Percentiles rank a stretch among this genome's conserved stretches.
Conservation (phyloP, 1,140 invertebrate genomes). For the Atta texana region DNA sequence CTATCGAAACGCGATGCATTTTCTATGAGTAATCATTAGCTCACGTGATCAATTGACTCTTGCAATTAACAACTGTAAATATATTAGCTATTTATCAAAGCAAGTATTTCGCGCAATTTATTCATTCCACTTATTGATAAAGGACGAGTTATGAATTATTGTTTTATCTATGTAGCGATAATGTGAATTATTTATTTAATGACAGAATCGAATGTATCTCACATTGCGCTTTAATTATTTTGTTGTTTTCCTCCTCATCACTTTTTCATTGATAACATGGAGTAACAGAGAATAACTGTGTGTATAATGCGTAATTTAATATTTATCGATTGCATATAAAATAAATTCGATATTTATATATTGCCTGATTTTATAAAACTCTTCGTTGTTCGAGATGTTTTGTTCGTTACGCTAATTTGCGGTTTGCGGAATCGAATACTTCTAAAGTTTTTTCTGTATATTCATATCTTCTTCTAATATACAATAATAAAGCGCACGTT, state of each 20-base stretch:
- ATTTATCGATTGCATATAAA: not conserved
- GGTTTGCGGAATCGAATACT: not conserved
- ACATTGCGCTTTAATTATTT: not conserved
- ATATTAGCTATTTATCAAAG: slow-evolving; percentile 6
- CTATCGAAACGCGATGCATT: not conserved
- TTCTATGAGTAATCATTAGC: slow-evolving; percentile 16
- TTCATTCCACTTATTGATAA: not conserved
- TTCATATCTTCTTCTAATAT: not conserved
- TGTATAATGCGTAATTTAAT: not conserved
- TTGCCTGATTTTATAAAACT: not conserved
- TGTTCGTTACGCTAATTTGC: not conserved
- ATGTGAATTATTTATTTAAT: slow-evolving; percentile 1
- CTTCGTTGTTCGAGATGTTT: not conserved
- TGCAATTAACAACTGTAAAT: not conserved
- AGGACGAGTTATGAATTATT: not conserved
- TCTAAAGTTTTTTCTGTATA: not conserved
- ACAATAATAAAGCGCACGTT: not conserved
- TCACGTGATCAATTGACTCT: not conserved
- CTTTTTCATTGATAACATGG: not conserved
- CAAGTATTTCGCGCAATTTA: not conserved
- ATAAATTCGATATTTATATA: not conserved
- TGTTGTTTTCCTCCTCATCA: not conserved
- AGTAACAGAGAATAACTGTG: not conserved
- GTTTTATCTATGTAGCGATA: not conserved
- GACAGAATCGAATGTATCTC: not conserved